Evolutionary conservation across 2,888 invertebrate species (phyloP).

Genomic region (Himalopsyche kuldschensis): DNA sequence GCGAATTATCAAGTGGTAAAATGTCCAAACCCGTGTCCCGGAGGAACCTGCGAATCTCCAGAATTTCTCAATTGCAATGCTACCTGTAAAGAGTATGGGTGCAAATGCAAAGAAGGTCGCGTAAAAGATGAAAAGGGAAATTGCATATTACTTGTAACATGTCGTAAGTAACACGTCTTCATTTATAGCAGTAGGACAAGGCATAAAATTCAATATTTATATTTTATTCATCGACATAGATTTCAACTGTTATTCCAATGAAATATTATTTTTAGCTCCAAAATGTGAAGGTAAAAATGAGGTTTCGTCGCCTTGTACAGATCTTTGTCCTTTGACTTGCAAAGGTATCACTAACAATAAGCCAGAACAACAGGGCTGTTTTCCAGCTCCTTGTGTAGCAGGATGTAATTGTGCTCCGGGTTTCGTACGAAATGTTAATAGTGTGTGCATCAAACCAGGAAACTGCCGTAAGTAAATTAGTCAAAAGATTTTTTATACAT

Average conservation of each 20-base stretch:
- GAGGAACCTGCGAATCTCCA: not conserved
- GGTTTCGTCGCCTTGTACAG: not conserved
- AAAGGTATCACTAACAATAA: not conserved
- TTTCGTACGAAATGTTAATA: not conserved
- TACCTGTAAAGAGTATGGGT: not conserved
- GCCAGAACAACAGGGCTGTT: not conserved
- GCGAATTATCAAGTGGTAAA: not conserved
- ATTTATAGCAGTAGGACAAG: no score
- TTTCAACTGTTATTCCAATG: no score
- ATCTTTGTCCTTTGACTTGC: not conserved
- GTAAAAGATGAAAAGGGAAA: not conserved
- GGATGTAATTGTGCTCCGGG: slow-evolving; percentile 8
- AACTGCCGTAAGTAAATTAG: not conserved
- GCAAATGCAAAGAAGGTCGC: not conserved
- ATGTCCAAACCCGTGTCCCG: not conserved
- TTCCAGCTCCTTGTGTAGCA: not conserved
- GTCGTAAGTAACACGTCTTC: not conserved
- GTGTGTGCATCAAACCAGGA: slow-evolving; percentile 5
- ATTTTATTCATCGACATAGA: no score
- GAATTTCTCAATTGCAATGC: not conserved
- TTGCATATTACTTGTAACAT: not conserved
- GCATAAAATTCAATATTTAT: no score
- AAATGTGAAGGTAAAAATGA: not conserved
- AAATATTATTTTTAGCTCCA: not conserved
- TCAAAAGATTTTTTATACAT: no score